Evolutionary conservation across 2,797 vertebrate genomes (phyloP).

Genomic region (Hozukius guyotensis): DNA sequence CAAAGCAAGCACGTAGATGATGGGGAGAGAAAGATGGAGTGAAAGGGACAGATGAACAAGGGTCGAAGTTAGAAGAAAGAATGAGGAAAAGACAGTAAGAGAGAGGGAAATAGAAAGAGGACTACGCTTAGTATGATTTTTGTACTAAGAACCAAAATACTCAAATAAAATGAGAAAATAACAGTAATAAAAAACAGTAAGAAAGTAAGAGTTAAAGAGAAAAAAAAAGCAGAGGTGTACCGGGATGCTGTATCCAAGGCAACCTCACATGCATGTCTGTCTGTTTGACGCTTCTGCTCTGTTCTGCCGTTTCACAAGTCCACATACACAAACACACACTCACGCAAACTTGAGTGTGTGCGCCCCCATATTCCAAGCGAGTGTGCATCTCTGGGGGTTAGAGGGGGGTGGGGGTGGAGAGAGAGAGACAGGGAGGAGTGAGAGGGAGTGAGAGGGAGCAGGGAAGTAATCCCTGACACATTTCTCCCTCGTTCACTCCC

Average conservation of each 20-base stretch:
- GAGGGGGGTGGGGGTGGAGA: neutral
- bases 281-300: conserved; percentile 68
- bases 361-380: conserved; percentile 63
- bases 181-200: conserved; percentile 77
- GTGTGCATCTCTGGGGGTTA: conserved; percentile 69
- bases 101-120: conserved; percentile 53
- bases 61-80: conserved; percentile 60
- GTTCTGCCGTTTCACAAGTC: conserved; percentile 77
- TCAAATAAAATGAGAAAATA: conserved; percentile 83
- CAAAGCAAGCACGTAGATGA: conserved; percentile 83
- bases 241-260: conserved; percentile 73
- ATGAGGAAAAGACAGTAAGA: conserved; percentile 51
- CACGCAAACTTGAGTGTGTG: conserved; percentile 65
- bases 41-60: conserved; percentile 68
- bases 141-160: conserved; percentile 81
- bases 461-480: conserved; percentile 29
- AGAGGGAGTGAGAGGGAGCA: conserved; percentile 51
- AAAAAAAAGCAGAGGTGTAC: conserved; percentile 72
- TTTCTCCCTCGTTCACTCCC: conserved; percentile 62
- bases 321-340: conserved; percentile 76
- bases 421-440: conserved; percentile 36
- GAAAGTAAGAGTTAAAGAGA: conserved; percentile 75
- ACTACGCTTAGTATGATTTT: conserved; percentile 81
- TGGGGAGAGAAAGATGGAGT: conserved; percentile 63
- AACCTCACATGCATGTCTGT: conserved; percentile 84